Base-by-base conservation (phyloP, 1,140 invertebrate species). In the Drosophila tani region DNA sequence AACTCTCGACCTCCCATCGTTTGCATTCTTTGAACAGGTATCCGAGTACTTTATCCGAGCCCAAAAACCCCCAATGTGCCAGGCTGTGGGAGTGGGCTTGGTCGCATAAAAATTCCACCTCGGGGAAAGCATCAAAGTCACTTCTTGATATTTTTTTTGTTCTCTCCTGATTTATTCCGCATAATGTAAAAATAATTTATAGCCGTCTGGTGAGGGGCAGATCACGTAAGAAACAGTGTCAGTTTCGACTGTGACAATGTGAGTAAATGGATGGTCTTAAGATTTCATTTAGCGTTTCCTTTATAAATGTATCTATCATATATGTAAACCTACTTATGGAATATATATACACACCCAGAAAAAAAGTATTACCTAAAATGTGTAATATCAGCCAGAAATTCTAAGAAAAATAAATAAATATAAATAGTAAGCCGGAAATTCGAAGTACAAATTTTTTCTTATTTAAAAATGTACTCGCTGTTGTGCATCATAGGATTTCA, bases 151-250 rank as follows among this genome's bases (percentile, higher is more conserved):
- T 64, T 41, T 40, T 53, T 41, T 17, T 46, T 45, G 35, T 19
- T 45, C 5, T 9, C 19, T 14, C 38, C 32, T 41, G 17, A 24
- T 50, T 53, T 45, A 50, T 70, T 62, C 73, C 73, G 69, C 83
- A 79, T 87, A 76, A 87, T 79, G 71, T 57, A 68, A 79, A 71
- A 82, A 84, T 85, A 86, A 82, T 86, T 86, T 82, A 75, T 75
- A 45, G 50, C 40, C 17, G 63, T 57, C 67, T 67, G 63, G 35
- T 55, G 60, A 63, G 38, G 66, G 58, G 38, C 59, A 81, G 51
- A 51, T 78, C 50, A 81, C 84, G 67, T 64, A 55, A 81, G 57
- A 41, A 79, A 75, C 53, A 67, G 65, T 85, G 82, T 70, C 74
- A 79, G 64, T 68, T 81, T 74, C n/a, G 41, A 19, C 21, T 17